phyloP scores from a whole-genome alignment of 2,888 invertebrate genomes.

The Erebia ligea region DNA sequence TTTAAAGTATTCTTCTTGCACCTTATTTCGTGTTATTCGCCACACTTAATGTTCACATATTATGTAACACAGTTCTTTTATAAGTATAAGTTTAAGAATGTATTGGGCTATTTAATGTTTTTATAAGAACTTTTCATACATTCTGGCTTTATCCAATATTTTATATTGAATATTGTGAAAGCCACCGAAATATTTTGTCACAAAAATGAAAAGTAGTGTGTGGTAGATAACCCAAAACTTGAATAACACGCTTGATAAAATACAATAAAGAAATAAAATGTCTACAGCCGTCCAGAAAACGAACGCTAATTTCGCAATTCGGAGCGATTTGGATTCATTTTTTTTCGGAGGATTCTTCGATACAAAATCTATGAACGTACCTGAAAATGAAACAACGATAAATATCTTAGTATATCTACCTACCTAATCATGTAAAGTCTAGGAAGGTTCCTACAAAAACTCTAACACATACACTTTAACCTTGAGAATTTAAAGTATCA shows the following conservation, averaged over 20 bases:
- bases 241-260: constrained; percentile 70
- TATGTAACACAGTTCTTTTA: background rate
- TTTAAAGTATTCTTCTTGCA: background rate
- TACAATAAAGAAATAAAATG: constrained; percentile 68
- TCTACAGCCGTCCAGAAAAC: constrained; percentile 86
- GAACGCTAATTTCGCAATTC: constrained; percentile 74
- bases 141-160: constrained; percentile 56
- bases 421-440: background rate
- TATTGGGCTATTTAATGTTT: background rate
- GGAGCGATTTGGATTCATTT: constrained; percentile 57
- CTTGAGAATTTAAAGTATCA: background rate
- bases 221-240: constrained; percentile 82
- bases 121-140: constrained; percentile 18
- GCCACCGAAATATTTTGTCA: constrained; percentile 83
- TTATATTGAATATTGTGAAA: constrained; percentile 84
- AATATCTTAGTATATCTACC: background rate
- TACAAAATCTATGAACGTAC: constrained; percentile 61
- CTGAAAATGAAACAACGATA: constrained; percentile 51
- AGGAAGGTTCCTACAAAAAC: background rate
- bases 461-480: background rate
- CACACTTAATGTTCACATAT: background rate
- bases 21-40: background rate
- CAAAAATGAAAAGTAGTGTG: constrained; percentile 77
- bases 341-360: constrained; percentile 55
- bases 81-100: too few species aligned